Conservation (phyloP, 2,113 vertebrate genomes). For the Romanogobio albipinnatus region DNA sequence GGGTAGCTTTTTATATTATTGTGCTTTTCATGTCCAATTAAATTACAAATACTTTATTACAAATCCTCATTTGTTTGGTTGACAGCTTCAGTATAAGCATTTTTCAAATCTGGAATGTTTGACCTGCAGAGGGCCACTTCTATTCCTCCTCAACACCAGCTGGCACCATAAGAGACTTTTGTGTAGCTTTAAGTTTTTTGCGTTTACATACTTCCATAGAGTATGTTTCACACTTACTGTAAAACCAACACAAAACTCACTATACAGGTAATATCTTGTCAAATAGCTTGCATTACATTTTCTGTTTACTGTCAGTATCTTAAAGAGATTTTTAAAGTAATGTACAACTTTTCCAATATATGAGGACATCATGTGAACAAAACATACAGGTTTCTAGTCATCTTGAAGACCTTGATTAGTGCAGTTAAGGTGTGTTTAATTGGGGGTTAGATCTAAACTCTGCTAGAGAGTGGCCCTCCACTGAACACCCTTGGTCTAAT, state of each 20-base stretch:
- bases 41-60: neutral
- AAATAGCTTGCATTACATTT: too few species aligned
- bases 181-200: neutral
- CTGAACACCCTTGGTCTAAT: too few species aligned
- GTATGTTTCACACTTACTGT: neutral
- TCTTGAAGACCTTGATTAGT: too few species aligned
- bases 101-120: slow-evolving; percentile 40
- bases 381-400: too few species aligned
- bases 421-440: too few species aligned
- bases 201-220: neutral
- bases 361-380: too few species aligned
- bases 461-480: too few species aligned
- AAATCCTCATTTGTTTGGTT: slow-evolving; percentile 42
- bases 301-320: too few species aligned
- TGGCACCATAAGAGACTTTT: neutral
- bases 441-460: too few species aligned
- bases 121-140: neutral
- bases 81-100: slow-evolving; percentile 49
- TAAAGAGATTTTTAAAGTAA: too few species aligned
- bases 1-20: slow-evolving; percentile 5
- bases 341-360: too few species aligned
- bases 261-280: too few species aligned
- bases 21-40: neutral
- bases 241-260: neutral
- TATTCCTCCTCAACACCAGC: neutral